These are phyloP conservation scores for Epinotia nisella DNA, from an alignment of 2,888 invertebrate genomes.

Conservation along the genomic window DNA sequence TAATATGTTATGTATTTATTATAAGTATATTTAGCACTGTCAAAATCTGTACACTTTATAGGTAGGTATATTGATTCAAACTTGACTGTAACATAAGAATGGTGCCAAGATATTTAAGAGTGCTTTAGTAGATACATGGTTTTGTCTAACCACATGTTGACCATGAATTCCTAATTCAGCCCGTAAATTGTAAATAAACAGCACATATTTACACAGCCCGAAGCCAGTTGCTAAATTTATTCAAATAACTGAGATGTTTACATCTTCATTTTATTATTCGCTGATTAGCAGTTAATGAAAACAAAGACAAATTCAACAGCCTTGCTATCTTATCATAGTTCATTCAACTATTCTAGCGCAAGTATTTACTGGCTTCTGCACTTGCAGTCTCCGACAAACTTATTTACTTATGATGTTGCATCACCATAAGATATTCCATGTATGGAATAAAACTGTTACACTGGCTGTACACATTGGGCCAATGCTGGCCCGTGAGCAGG, in stretches of 20 bases:
- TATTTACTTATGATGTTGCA: not conserved
- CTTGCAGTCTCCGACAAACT: not conserved
- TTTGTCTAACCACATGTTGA: not conserved
- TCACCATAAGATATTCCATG: not conserved
- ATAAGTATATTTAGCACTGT: too few species aligned
- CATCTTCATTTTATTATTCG: constrained; percentile 1
- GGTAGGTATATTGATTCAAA: not conserved
- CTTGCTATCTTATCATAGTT: constrained; percentile 37
- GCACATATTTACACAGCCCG: not conserved
- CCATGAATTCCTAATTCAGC: constrained; percentile 1
- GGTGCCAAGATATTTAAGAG: not conserved
- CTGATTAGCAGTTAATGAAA: constrained; percentile 31
- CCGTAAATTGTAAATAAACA: not conserved
- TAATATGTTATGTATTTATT: not conserved
- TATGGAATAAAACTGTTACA: not conserved
- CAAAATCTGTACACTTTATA: not conserved
- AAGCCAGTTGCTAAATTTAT: not conserved
- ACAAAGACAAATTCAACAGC: constrained; percentile 32
- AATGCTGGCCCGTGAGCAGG: too few species aligned
- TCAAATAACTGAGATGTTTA: constrained; percentile 18
- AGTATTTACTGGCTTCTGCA: constrained; percentile 1
- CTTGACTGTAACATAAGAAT: not conserved
- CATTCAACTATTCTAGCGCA: constrained; percentile 40
- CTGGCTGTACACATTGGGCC: too few species aligned
- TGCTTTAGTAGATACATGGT: not conserved